Evolutionary conservation across 2,888 invertebrate species (phyloP).

Genomic region (Philaethria dido): DNA sequence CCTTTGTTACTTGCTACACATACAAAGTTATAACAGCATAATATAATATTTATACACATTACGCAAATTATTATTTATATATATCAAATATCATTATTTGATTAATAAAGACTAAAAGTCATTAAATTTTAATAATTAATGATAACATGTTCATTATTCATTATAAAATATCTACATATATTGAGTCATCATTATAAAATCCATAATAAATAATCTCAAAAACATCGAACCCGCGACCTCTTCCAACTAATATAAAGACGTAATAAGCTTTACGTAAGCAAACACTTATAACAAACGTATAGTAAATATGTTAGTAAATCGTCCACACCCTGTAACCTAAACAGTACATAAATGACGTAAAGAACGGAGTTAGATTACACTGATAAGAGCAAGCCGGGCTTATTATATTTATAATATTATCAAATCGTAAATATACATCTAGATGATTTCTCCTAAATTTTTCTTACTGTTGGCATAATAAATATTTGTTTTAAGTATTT

Average conservation of each 20-base stretch:
- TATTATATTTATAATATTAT: background rate
- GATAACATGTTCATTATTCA: no score
- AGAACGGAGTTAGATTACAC: constrained; percentile 3
- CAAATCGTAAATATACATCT: background rate
- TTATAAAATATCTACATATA: no score
- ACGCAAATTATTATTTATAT: no score
- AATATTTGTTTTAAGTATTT: background rate
- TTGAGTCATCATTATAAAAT: no score
- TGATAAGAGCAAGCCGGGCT: background rate
- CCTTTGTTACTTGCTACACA: no score
- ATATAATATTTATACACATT: no score
- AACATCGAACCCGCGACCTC: background rate
- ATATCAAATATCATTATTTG: no score
- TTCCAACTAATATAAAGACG: background rate
- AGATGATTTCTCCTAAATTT: background rate
- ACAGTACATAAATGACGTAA: constrained; percentile 16
- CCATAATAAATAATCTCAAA: no score
- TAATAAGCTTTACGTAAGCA: background rate
- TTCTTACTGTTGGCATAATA: background rate
- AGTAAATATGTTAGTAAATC: background rate
- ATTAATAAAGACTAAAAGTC: no score
- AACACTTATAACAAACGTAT: background rate
- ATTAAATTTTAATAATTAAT: no score
- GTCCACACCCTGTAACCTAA: constrained; percentile 30
- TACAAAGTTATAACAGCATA: no score